Conservation (phyloP, 2,888 invertebrate genomes). For the Diloba caeruleocephala region DNA sequence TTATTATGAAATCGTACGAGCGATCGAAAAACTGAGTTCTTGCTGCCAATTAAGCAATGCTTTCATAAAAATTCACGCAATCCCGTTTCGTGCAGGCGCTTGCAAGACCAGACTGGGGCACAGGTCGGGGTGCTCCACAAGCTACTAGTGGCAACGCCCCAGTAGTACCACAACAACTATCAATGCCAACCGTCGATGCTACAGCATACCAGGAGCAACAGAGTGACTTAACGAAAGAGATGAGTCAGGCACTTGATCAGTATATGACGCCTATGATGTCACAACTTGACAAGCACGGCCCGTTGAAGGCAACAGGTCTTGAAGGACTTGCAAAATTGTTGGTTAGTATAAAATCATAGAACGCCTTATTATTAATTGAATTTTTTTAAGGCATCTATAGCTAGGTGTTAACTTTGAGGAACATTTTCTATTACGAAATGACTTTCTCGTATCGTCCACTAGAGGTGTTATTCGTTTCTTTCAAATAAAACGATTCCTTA, state of each 20-base stretch:
- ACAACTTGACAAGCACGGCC: slow-evolving; percentile 21
- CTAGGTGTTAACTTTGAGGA: too few species aligned
- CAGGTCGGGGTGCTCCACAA: background rate
- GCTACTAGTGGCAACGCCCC: background rate
- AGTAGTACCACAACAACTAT: background rate
- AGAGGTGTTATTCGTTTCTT: too few species aligned
- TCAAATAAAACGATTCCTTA: too few species aligned
- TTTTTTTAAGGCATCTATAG: too few species aligned
- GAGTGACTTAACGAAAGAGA: slow-evolving; percentile 19
- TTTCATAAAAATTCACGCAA: background rate
- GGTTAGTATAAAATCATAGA: background rate
- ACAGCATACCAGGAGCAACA: slow-evolving; percentile 7
- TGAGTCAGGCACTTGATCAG: slow-evolving; percentile 25
- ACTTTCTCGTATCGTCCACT: too few species aligned
- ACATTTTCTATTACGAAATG: too few species aligned
- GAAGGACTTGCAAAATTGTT: slow-evolving; percentile 28
- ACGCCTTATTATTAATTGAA: too few species aligned
- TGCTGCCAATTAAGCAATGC: too few species aligned
- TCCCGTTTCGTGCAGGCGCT: slow-evolving; percentile 21
- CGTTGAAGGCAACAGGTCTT: slow-evolving; percentile 16
- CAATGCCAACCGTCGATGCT: background rate
- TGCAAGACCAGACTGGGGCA: slow-evolving; percentile 21
- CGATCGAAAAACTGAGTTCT: slow-evolving; percentile 6
- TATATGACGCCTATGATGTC: slow-evolving; percentile 35
- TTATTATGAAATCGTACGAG: background rate